Base-by-base conservation (phyloP, 2,888 invertebrate species). In the Auanema sp. region DNA sequence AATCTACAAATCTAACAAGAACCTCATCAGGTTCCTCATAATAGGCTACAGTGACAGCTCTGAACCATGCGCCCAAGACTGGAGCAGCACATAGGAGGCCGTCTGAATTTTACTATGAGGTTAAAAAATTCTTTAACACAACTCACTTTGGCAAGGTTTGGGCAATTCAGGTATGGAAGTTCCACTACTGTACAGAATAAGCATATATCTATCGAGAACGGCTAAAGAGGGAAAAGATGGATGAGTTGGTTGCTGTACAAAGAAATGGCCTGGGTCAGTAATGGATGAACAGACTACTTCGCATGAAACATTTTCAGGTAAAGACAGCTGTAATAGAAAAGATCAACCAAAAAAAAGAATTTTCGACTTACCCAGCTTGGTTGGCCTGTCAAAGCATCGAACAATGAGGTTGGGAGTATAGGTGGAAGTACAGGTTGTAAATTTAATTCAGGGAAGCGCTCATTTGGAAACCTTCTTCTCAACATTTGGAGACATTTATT, bases 241-340 rank as follows among this genome's bases (percentile, higher is more conserved):
- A 87, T 97, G 96, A 65, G 92, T 90, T 2, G 93, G 94, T 85
- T 94, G 91, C 85, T 96, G 96, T 16, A 98, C 88, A 87, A 96
- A 97, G 84, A 97, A 88, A 85, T 93, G 93, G 50, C 91, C 90
- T 58, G 93, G 91, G 71, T 90, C 89, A 71, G 92, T 89, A 83
- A 94, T 89, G 79, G 91, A 90, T 83, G 92, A 92, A 79, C 97
- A 89, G 69, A 91, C 89, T 25, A 94, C 92, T 86, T 97, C 96
- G 83, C 93, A 92, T 84, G 92, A 91, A 59, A 95, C 91, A 55
- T 91, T 92, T 85, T 92, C 92, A 80, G 95, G 90, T 72, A 97
- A 87, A 85, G 90, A 90, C 80, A 95, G 88, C 89, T 92, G 86
- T 56, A 33, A n/a, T n/a, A n/a, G n/a, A n/a, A 84, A 79, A 55